Conservation (phyloP, 2,797 vertebrate species). For the Arrhamphus sclerolepis region DNA sequence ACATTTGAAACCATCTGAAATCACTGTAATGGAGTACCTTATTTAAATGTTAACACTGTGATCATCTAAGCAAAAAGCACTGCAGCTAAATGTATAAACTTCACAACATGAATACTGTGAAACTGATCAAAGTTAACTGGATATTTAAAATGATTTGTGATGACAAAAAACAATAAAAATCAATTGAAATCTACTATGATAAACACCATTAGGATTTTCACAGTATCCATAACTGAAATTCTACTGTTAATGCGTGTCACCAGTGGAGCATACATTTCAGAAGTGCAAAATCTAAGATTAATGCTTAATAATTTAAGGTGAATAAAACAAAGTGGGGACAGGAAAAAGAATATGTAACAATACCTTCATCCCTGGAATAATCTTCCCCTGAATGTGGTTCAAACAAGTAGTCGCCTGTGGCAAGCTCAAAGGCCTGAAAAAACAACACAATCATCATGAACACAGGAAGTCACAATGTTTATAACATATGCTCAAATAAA, state of each 20-base stretch:
- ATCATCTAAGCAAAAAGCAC: conserved; percentile 12
- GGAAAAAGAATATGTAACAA: conserved; percentile 33
- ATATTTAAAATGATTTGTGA: conserved; percentile 12
- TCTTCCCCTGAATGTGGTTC: conserved; percentile 98
- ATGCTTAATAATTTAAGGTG: neutral
- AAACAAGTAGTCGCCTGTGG: conserved; percentile 97
- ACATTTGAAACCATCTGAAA: conserved; percentile 6
- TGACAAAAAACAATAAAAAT: conserved; percentile 1
- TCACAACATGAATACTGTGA: conserved; percentile 32
- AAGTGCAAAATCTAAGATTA: conserved; percentile 5
- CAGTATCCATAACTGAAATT: conserved; percentile 25
- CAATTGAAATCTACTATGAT: conserved; percentile 1
- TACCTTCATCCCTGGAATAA: conserved; percentile 98
- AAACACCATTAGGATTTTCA: conserved; percentile 23
- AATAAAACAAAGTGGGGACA: conserved; percentile 20
- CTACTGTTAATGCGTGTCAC: conserved; percentile 1
- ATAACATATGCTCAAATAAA: neutral
- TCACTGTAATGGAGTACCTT: conserved; percentile 39
- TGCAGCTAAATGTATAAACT: conserved; percentile 7
- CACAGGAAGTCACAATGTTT: conserved; percentile 3
- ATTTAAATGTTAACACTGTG: conserved; percentile 20
- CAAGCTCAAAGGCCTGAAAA: conserved; percentile 93
- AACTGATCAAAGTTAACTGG: neutral
- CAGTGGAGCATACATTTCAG: conserved; percentile 1
- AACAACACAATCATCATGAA: conserved; percentile 33